A percentile compares a stretch with the other conserved stretches of the same genome.
phyloP scores from a whole-genome alignment of 1,140 invertebrate species.

The Aphelenchoides besseyi region DNA sequence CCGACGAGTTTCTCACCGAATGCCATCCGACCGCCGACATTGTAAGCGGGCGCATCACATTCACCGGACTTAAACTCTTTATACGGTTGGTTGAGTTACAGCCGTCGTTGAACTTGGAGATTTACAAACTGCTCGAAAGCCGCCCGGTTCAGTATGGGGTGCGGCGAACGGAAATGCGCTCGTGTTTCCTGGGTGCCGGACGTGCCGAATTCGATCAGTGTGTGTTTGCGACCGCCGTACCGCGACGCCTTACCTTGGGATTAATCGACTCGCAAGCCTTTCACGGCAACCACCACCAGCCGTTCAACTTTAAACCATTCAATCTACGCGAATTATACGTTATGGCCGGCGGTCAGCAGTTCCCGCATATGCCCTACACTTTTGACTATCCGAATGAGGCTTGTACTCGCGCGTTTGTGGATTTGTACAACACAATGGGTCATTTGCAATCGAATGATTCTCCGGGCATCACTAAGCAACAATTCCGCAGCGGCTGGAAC shows the following conservation, averaged over 20 bases:
- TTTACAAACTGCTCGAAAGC: slow-evolving; percentile 13
- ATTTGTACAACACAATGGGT: slow-evolving; percentile 31
- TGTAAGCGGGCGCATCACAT: neutral
- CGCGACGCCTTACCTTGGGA: slow-evolving; percentile 14
- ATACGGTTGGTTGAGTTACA: slow-evolving; percentile 27
- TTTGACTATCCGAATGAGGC: neutral
- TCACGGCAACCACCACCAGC: neutral
- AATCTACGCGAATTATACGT: slow-evolving; percentile 24
- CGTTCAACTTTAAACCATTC: slow-evolving; percentile 33
- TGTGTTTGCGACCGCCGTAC: slow-evolving; percentile 5
- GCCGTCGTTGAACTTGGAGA: slow-evolving; percentile 31
- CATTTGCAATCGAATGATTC: slow-evolving; percentile 13
- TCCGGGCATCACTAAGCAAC: slow-evolving; percentile 24
- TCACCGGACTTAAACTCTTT: slow-evolving; percentile 22
- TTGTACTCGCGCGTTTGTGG: slow-evolving; percentile 28
- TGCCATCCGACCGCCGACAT: neutral
- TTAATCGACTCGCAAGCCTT: slow-evolving; percentile 10
- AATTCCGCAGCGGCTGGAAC: slow-evolving; percentile 24
- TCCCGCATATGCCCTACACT: slow-evolving; percentile 12
- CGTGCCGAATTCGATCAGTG: slow-evolving; percentile 23
- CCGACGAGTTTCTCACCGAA: slow-evolving; percentile 25
- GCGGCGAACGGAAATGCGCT: slow-evolving; percentile 22
- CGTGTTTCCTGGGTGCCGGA: slow-evolving; percentile 2
- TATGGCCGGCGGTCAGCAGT: slow-evolving; percentile 24
- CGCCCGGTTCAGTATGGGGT: slow-evolving; percentile 25